Conservation (phyloP, 2,113 vertebrate species). For the Platichthys stellatus region DNA sequence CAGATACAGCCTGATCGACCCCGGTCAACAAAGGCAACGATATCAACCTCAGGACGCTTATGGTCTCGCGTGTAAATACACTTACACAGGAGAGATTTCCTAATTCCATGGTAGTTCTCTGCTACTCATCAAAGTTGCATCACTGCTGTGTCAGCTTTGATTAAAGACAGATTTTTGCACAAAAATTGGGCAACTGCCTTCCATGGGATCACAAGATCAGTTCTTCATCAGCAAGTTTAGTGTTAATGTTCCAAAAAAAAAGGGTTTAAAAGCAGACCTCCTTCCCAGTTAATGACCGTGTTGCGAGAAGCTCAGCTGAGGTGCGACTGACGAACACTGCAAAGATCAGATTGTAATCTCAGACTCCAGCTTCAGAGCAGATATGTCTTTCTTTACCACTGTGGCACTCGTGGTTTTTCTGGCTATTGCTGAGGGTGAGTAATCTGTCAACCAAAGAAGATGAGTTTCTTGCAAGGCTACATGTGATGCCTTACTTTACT, state of each 20-base stretch:
- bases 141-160: no score
- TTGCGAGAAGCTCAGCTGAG: not conserved
- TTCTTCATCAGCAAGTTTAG: not conserved
- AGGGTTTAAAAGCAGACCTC: not conserved
- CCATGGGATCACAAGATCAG: no score
- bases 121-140: not conserved
- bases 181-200: no score
- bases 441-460: not conserved
- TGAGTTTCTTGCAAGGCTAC: not conserved
- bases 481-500: not conserved
- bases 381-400: conserved; percentile 31
- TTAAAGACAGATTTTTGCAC: no score
- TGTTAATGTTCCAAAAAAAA: not conserved
- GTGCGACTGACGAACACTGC: not conserved
- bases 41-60: no score
- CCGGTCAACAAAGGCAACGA: no score
- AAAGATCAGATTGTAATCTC: no score
- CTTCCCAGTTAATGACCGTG: not conserved
- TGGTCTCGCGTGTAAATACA: not conserved
- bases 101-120: not conserved
- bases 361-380: not conserved
- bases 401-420: conserved; percentile 68
- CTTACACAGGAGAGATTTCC: not conserved
- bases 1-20: no score
- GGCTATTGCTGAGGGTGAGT: conserved; percentile 78